Evolutionary conservation across 1,140 invertebrate genomes (phyloP), one percentile per base, ranked within the genome.

Genomic region (Papilio polyxenes): DNA sequence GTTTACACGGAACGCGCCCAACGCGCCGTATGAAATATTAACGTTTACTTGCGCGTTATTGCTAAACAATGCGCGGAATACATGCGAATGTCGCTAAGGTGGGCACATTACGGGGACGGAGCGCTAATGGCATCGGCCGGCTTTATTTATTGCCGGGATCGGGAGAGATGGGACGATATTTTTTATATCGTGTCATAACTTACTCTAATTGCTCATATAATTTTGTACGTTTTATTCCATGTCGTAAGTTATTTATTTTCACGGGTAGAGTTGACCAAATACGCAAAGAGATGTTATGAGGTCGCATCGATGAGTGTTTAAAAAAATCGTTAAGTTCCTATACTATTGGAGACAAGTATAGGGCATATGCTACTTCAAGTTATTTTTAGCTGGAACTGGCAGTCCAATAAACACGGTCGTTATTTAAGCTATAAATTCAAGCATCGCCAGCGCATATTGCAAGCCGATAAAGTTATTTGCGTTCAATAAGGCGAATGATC

Each of bases 401-500:
- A 48, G 56, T 23, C 8, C 37, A 44, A 69, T 80, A 69, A 69
- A 80, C 59, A 65, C 40, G 59, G 77, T 62, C 77, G 77, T 79
- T 79, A 79, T 62, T 59, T 44, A 1, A 40, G 56, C 77, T 44
- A 80, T 80, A 80, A 80, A 80, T 80, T 80, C 77, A 48, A 62
- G 81, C 82, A 84, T 86, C 62, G 75, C 84, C 81, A 89, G 83
- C 83, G 88, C 88, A 89, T 87, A 90, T 88, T 90, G 89, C 88
- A 91, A 90, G 85, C 85, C 88, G 87, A 92, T 92, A 93, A 93
- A 94, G 89, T 91, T 93, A 92, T 94, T 92, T 91, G 87, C 89
- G 91, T 93, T 94, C 92, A 92, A 92, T 93, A 94, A 92, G 87
- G 88, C 88, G 87, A 92, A 93, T 91, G 91, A 92, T 94, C 91